Evolutionary conservation across 2,888 invertebrate species (phyloP), one percentile per base, ranked within the genome.

Genomic region (Epsilonema sp.): DNA sequence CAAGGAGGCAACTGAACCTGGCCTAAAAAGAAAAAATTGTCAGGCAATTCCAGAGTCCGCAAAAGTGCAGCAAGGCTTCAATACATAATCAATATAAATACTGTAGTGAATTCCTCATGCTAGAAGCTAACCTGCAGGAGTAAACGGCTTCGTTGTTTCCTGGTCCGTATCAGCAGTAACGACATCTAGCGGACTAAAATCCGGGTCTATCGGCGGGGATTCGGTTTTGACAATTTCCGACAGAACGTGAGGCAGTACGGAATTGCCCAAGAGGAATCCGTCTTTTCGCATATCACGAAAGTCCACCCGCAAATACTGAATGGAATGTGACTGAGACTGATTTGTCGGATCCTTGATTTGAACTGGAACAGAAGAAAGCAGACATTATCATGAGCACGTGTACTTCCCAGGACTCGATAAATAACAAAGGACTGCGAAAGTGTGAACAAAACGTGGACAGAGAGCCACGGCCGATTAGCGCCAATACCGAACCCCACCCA

Each of bases 1-100:
- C 94, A 94, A 16, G 86, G 81, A n/a, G n/a, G n/a, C n/a, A n/a
- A n/a, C n/a, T n/a, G n/a, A n/a, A 46, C 84, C 82, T 11, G 77
- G 73, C 36, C 76, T 73, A 65, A 31, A 31, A 31, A 8, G 16
- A 31, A 31, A 31, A 31, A 8, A 31, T 31, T 31, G 31, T 16
- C 8, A 31, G 16, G 31, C 31, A 31, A 31, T 11, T n/a, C n/a
- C n/a, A n/a, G n/a, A n/a, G n/a, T n/a, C n/a, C n/a, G n/a, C n/a
- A n/a, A n/a, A n/a, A n/a, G n/a, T n/a, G n/a, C n/a, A n/a, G n/a
- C n/a, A n/a, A n/a, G n/a, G n/a, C n/a, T n/a, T n/a, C n/a, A n/a
- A n/a, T n/a, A n/a, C n/a, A n/a, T n/a, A n/a, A n/a, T n/a, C n/a
- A n/a, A n/a, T n/a, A n/a, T n/a, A n/a, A n/a, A n/a, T n/a, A n/a